Evolutionary conservation across 2,797 vertebrate genomes (phyloP), one percentile per base, ranked within the genome.

Genomic region (Denticeps clupeoides): DNA sequence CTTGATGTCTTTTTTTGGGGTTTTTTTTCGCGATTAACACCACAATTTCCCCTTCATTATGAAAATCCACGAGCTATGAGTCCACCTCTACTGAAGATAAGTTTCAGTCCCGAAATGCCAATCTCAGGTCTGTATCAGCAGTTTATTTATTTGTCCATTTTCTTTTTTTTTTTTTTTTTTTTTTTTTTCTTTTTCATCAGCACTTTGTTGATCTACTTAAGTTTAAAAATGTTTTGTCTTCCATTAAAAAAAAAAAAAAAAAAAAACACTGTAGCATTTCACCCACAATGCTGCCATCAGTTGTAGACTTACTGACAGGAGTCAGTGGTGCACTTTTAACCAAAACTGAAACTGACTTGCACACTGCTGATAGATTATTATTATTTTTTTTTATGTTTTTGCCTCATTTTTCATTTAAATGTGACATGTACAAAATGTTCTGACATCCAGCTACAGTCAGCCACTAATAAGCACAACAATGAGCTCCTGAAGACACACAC

Each of bases 11-110:
- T n/a, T n/a, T n/a, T n/a, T n/a, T n/a, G n/a, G n/a, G n/a, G n/a
- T n/a, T n/a, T n/a, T n/a, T n/a, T n/a, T n/a, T n/a, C n/a, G n/a
- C n/a, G n/a, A n/a, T n/a, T n/a, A n/a, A n/a, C n/a, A n/a, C n/a
- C n/a, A 69, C 63, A 55, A 59, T 52, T 62, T 55, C 54, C 58
- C 64, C 56, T 74, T 78, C 70, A 66, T 68, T 67, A 74, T 72
- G 70, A 70, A 82, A 72, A 69, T 75, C 75, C 72, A 68, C 73
- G 67, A 74, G n/a, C n/a, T n/a, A n/a, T n/a, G n/a, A n/a, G n/a
- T n/a, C n/a, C n/a, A n/a, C n/a, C n/a, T n/a, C n/a, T n/a, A n/a
- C n/a, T n/a, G n/a, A n/a, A n/a, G n/a, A n/a, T n/a, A n/a, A 47
- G 62, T 68, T 69, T 62, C 74, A 64, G 65, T 70, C 57, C 73